Evolutionary conservation across 2,797 vertebrate species (phyloP), one percentile per base, ranked within the genome.

Genomic region (Acanthornis magna): DNA sequence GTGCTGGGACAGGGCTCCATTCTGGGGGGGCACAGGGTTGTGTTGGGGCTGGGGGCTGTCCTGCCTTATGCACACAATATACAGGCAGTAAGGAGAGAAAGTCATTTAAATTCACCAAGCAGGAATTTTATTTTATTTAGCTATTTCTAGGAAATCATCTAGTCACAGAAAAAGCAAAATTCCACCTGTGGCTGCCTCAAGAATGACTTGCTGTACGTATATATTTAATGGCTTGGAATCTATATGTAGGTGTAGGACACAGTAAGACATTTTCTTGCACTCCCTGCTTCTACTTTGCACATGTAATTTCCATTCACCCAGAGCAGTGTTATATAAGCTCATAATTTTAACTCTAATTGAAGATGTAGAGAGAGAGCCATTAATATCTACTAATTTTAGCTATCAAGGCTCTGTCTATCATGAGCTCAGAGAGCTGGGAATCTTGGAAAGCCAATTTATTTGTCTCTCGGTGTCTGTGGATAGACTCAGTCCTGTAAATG

Each of bases 331-430:
- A 61, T 8, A 27, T 82, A 40, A 88, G 51, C n/a, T 88, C 25
- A 0, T 76, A 65, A 92, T 96, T 92, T 77, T 88, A 86, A 81
- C 32, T 86, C 36, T 77, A 61, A 73, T 45, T 58, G 74, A 89
- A 80, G 58, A 38, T 74, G 45, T 53, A 74, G 29, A 48, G 71
- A 68, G 32, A 34, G 85, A 91, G 27, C 14, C 75, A 61, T 85
- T 95, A 82, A 79, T 75, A 65, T 42, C 66, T 81, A 26, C 72
- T 85, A 68, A 89, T 88, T 86, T 84, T 81, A 92, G 50, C 42
- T 40, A 30, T 77, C 30, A 22, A 48, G 36, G 27, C 47, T 90
- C 45, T 90, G 63, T 54, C 74, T 72, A 7, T 76, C 83, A 26
- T 83, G 58, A 85, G 48, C 57, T 77, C 43, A 51, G 73, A 71